These are phyloP conservation scores for Andrena trimmerana DNA, from an alignment of 2,888 invertebrate genomes.

Conservation along the genomic window DNA sequence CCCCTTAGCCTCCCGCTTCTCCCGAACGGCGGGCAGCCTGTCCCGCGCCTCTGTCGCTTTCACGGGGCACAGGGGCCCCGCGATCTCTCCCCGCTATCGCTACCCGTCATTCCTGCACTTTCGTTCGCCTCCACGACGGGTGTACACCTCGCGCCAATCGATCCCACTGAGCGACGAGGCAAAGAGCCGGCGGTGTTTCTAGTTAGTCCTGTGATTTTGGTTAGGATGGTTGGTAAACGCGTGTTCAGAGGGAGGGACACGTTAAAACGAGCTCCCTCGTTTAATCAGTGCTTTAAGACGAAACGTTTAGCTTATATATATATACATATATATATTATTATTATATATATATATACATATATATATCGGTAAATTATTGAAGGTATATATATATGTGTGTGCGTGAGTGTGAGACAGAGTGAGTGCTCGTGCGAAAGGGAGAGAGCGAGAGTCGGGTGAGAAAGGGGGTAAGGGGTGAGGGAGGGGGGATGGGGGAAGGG, in stretches of 20 bases:
- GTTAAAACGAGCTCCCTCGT: conserved; percentile 84
- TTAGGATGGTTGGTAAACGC: conserved; percentile 82
- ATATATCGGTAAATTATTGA: conserved; percentile 80
- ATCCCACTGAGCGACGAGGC: conserved; percentile 72
- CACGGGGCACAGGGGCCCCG: conserved; percentile 4
- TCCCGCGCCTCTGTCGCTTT: conserved; percentile 11
- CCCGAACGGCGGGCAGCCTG: conserved; percentile 14
- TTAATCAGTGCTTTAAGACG: conserved; percentile 85
- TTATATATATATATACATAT: conserved; percentile 66
- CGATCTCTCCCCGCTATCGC: conserved; percentile 37
- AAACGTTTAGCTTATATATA: conserved; percentile 82
- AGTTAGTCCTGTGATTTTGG: conserved; percentile 85
- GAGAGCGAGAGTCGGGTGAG: conserved; percentile 58
- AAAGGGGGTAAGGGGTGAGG: conserved; percentile 21
- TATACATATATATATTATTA: conserved; percentile 61
- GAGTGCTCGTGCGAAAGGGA: conserved; percentile 40
- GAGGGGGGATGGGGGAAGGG: conserved; percentile 6
- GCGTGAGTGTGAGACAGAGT: conserved; percentile 36
- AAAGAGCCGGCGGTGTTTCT: conserved; percentile 81
- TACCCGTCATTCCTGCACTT: conserved; percentile 44
- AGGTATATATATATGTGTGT: conserved; percentile 68
- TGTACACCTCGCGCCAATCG: conserved; percentile 57
- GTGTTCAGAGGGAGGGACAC: conserved; percentile 83
- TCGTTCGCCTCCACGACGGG: conserved; percentile 53
- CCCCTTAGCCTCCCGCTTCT: not conserved